Base-by-base conservation (phyloP, 2,113 vertebrate genomes). In the Lophotis ruficrista region DNA sequence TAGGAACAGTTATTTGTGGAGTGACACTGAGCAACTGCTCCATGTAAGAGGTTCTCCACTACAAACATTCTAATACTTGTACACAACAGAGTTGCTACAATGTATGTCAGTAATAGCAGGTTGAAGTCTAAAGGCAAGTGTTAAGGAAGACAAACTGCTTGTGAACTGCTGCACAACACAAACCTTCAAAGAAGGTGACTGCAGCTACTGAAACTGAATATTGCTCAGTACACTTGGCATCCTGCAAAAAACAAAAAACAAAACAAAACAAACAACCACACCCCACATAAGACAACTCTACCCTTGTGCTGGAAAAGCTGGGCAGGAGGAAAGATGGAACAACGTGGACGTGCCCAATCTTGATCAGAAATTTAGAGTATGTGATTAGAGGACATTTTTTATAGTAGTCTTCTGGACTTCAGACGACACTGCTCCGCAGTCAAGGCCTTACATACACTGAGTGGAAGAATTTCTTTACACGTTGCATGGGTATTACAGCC, bases 31-130 rank as follows among this genome's bases (percentile, higher is more conserved):
- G 60, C 31, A 93, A 70, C 14, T 37, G 24, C 51, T 77, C 41
- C 51, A 16, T 4, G 6, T 13, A 48, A 37, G 47, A 86, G 10
- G 28, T 31, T 53, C 43, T 76, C 50, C 11, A 27, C 20, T 57
- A n/a, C 54, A 77, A 20, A 37, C 73, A 35, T 15, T 71, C 58
- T 30, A 76, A 72, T 17, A 12, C 19, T 58, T 37, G 56, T 12
- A 84, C 28, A 58, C 66, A n/a, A 14, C 4, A n/a, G 14, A 90
- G 54, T 13, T 51, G 41, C 50, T 73, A 35, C 23, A 51, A 73
- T 3, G 11, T 14, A 58, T 1, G 0, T 6, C 35, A 62, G 7
- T 20, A 51, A 64, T 5, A 48, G 43, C 19, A 84, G 41, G 28
- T 41, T 58, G 6, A 89, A 87, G 64, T 54, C 72, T 61, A 50